phyloP scores from a whole-genome alignment of 2,888 invertebrate species.

The Drosophila subquinaria region DNA sequence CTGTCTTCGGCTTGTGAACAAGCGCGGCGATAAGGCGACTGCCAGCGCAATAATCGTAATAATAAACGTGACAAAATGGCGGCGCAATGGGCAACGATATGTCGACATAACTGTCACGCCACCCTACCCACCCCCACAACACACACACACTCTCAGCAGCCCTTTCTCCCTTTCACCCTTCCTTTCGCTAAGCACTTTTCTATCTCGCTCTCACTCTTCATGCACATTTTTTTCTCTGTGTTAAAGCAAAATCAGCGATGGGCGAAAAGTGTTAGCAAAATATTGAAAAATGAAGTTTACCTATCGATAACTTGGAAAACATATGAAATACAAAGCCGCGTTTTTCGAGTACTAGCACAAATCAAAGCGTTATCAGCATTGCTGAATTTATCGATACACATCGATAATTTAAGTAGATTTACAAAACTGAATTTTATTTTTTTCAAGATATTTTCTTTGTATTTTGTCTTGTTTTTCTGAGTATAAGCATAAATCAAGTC shows the following conservation, averaged over 20 bases:
- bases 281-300: neutral
- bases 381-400: neutral
- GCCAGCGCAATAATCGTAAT: slow-evolving; percentile 44
- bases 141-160: neutral
- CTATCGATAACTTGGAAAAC: neutral
- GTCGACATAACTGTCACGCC: slow-evolving; percentile 44
- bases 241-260: neutral
- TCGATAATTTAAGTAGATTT: too few relatives aligned
- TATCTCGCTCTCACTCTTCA: neutral
- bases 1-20: slow-evolving; percentile 23
- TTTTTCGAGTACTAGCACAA: too few relatives aligned
- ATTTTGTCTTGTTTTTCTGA: too few relatives aligned
- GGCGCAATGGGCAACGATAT: slow-evolving; percentile 40
- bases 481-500: too few relatives aligned
- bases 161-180: neutral
- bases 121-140: neutral
- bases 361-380: neutral
- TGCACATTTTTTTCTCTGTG: neutral
- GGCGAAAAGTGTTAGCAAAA: neutral
- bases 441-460: too few relatives aligned
- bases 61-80: slow-evolving; percentile 55
- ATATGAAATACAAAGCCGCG: too few relatives aligned
- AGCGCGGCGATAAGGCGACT: slow-evolving; percentile 36
- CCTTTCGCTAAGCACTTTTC: neutral
- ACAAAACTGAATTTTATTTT: too few relatives aligned